Base-by-base conservation (phyloP, 2,888 invertebrate genomes). In the Prosopocoilus inquinatus region DNA sequence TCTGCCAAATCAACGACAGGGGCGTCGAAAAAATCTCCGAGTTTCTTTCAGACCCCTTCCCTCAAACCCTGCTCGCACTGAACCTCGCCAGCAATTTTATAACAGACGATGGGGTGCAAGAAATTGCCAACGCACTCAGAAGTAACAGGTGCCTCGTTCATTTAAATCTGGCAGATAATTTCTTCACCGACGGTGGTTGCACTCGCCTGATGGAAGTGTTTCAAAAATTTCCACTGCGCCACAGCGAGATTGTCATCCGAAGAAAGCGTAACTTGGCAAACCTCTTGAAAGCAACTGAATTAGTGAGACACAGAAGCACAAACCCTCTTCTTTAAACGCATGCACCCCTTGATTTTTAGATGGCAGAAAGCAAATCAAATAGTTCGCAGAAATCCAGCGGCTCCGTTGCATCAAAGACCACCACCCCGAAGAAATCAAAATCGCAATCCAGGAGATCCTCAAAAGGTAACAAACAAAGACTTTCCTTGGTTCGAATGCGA, bases 21-120 rank as follows among this genome's bases (percentile, higher is more conserved):
- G 72, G 72, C 2, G 35, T 67, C 2, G 57, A 64, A 35, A 69
- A 66, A 50, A 69, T 76, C n/a, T 58, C 69, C 1, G 50, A 61
- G 1, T 66, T 69, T 61, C 59, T 78, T 36, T 59, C 47, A 36
- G 54, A 38, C 9, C 60, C 70, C 38, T 61, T 43, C 8, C 63
- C 61, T 11, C 55, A 62, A 2, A 56, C 70, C 2, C 55, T 78
- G 43, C 56, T 67, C 3, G 67, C 67, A 32, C 58, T 79, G 34
- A 74, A 77, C 64, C 53, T 79, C 39, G 68, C 76, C 0, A 71
- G 74, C 52, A 79, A 79, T 63, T 61, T 59, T 35, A 65, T 78
- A 16, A 69, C 69, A 12, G 73, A 75, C 44, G 60, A 59, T 9
- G 78, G 78, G 2, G 68, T 67, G 3, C 36, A 33, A 28, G 48